phyloP scores from a whole-genome alignment of 37 sponge, comb jelly and placozoan species.

The Amphimedon queenslandica region DNA sequence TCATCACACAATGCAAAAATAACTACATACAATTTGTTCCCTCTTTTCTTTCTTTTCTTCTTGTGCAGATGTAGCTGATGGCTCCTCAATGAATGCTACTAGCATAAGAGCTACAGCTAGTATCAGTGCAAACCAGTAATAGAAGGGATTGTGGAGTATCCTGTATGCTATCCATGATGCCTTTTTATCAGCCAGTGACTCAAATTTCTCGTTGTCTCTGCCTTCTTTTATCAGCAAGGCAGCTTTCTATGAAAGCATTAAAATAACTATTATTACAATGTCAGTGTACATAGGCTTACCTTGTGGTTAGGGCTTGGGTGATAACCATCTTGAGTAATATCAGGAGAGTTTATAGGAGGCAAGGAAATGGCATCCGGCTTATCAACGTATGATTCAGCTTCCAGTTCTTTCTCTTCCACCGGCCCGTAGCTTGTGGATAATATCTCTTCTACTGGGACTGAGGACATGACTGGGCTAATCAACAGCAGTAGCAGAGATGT shows the following conservation, averaged over 20 bases:
- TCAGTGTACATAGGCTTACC: background rate
- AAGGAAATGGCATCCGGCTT: no score
- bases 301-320: background rate
- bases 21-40: background rate
- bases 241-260: constrained; percentile 50
- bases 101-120: constrained; percentile 47
- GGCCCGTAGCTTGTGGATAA: no score
- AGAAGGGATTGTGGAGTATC: constrained; percentile 65
- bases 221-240: constrained; percentile 73
- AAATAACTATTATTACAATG: no score
- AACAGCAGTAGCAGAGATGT: no score
- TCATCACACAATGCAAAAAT: background rate
- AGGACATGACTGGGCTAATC: no score
- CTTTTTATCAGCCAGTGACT: constrained; percentile 27
- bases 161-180: constrained; percentile 60
- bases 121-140: constrained; percentile 30
- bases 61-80: constrained; percentile 15
- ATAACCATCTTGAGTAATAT: background rate
- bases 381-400: no score
- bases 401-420: no score
- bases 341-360: no score
- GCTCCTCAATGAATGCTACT: constrained; percentile 62
- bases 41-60: no score
- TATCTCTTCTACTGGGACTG: no score
- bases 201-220: constrained; percentile 77